Evolutionary conservation across 1,140 invertebrate species (phyloP), one percentile per base, ranked within the genome.

Genomic region (Drosophila paulistorum): DNA sequence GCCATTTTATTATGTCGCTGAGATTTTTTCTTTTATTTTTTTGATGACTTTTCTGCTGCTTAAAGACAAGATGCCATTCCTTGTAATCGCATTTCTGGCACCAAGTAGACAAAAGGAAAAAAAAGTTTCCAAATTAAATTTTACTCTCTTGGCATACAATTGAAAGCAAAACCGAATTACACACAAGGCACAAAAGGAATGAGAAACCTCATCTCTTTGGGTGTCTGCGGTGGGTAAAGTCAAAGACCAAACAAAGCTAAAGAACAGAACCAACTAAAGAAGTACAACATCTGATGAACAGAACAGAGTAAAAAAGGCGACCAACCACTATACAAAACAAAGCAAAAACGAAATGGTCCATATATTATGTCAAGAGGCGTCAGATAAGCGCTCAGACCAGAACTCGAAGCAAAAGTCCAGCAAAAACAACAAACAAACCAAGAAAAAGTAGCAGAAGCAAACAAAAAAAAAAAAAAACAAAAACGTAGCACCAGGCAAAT

Each of bases 291-390:
- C n/a, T 20, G 45, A 48, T 37, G 35, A 37, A 39, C 10, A 51
- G 9, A 20, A 51, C 17, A 23, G 68, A 54, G n/a, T 14, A 39
- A 87, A 76, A 83, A 79, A 79, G 9, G 79, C 79, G 79, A 79
- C 14, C 7, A 20, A 9, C 7, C 7, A 48, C 45, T 2, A 20
- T 20, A 48, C 14, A 17, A 48, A 48, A 48, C 45, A 48, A 48
- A 48, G 20, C 23, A 39, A 87, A 82, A 79, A 87, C 45, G 10
- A 51, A 51, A 51, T 51, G 71, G 57, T 75, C 78, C 62, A 85
- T 86, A 83, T 87, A 87, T 86, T 83, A 83, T 87, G 83, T 87
- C 84, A 87, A 51, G 79, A 77, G 76, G 84, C 79, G 79, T 86
- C 83, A 87, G 82, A 86, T 86, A 86, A 87, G 79, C 84, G 59